A percentile compares a stretch with the other conserved stretches of the same genome.
Conservation (phyloP, 2,797 vertebrate species). For the Borostomias antarcticus region DNA sequence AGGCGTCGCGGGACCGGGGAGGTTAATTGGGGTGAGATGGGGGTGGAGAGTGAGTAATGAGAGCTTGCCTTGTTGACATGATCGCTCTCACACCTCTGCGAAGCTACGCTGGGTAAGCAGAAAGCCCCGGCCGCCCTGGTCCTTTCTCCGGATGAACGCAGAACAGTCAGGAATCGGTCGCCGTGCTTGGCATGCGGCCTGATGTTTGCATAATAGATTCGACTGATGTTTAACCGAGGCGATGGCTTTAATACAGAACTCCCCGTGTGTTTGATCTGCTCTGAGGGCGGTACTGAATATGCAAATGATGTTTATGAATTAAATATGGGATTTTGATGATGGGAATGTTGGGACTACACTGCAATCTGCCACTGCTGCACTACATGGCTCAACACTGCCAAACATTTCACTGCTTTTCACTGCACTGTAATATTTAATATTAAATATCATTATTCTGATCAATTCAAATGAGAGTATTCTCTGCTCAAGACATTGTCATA, state of each 20-base stretch:
- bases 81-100: slow-evolving; percentile 60
- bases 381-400: slow-evolving; percentile 44
- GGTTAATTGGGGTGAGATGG: slow-evolving; percentile 71
- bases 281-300: slow-evolving; percentile 41
- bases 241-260: slow-evolving; percentile 42
- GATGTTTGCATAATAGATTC: slow-evolving; percentile 33
- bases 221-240: slow-evolving; percentile 48
- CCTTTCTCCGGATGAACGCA: slow-evolving; percentile 28
- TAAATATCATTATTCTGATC: no score
- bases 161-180: slow-evolving; percentile 19
- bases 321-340: slow-evolving; percentile 51
- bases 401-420: slow-evolving; percentile 36
- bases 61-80: slow-evolving; percentile 70
- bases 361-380: slow-evolving; percentile 42
- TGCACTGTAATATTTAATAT: no score
- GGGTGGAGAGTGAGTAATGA: slow-evolving; percentile 68
- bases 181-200: slow-evolving; percentile 28
- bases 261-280: slow-evolving; percentile 47
- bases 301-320: slow-evolving; percentile 62
- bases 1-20: slow-evolving; percentile 61
- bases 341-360: slow-evolving; percentile 46
- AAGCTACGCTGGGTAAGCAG: slow-evolving; percentile 52
- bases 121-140: slow-evolving; percentile 25
- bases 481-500: no score
- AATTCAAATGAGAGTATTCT: no score